Conservation (phyloP, 2,888 invertebrate genomes). For the Habroteleia sp. region DNA sequence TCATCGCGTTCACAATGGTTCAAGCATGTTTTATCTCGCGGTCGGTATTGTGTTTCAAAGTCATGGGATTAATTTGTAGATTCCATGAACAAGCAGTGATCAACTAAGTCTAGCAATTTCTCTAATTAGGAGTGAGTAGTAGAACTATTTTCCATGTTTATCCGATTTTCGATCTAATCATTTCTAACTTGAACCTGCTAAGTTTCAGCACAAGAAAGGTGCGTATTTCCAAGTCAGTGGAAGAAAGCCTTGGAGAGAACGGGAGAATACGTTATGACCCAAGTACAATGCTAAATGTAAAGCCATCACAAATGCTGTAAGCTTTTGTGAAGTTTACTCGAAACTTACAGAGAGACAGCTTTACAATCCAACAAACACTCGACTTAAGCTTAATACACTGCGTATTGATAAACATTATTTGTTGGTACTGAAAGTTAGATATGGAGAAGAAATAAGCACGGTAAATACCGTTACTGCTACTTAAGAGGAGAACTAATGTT, state of each 20-base stretch:
- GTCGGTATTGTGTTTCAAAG: constrained; percentile 39
- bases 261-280: constrained; percentile 48
- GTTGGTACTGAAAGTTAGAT: too few species aligned
- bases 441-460: neutral
- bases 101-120: constrained; percentile 36
- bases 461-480: neutral
- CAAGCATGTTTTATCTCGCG: constrained; percentile 14
- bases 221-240: constrained; percentile 38
- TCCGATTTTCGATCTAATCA: constrained; percentile 47
- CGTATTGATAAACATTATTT: constrained; percentile 46
- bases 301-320: constrained; percentile 48
- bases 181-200: constrained; percentile 28
- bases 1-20: constrained; percentile 9
- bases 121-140: constrained; percentile 47
- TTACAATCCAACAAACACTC: constrained; percentile 18
- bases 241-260: constrained; percentile 28
- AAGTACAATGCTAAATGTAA: constrained; percentile 49
- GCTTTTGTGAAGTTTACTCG: constrained; percentile 46
- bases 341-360: constrained; percentile 35
- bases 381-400: constrained; percentile 21
- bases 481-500: neutral
- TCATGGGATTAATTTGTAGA: constrained; percentile 16
- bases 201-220: constrained; percentile 48
- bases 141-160: constrained; percentile 31
- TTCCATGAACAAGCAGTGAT: neutral